Conservation (phyloP, 1,140 invertebrate genomes). For the Cotesia chilonis region DNA sequence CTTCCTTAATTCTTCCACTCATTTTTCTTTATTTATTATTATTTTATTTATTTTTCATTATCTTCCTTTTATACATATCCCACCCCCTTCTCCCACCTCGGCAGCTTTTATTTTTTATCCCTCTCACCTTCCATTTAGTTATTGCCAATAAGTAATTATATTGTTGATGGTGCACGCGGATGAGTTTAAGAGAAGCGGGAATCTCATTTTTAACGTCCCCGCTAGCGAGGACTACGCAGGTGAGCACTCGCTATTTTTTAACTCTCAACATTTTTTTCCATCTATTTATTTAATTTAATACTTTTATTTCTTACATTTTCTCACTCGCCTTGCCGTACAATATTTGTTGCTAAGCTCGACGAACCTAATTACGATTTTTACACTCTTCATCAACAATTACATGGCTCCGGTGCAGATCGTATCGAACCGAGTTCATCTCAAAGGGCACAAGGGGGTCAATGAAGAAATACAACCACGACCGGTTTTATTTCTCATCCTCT, state of each 20-base stretch:
- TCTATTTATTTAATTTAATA: constrained; percentile 35
- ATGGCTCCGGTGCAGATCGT: constrained; percentile 36
- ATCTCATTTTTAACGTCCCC: constrained; percentile 41
- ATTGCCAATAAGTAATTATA: constrained; percentile 56
- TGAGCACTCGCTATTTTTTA: constrained; percentile 18
- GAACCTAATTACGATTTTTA: constrained; percentile 45
- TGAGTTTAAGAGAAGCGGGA: constrained; percentile 10
- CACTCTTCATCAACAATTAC: constrained; percentile 44
- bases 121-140: constrained; percentile 52
- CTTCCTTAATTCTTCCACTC: constrained; percentile 14
- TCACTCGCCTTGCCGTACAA: background rate
- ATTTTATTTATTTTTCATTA: no score
- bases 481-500: constrained; percentile 28
- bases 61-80: no score
- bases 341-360: constrained; percentile 14
- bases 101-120: constrained; percentile 34
- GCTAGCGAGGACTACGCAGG: constrained; percentile 33
- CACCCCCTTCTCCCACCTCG: constrained; percentile 27
- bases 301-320: constrained; percentile 30
- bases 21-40: constrained; percentile 13
- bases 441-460: constrained; percentile 38
- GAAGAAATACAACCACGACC: constrained; percentile 37
- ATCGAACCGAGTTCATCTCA: constrained; percentile 31
- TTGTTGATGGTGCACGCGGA: constrained; percentile 39
- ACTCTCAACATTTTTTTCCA: constrained; percentile 9